Percentiles rank a stretch among this genome's conserved stretches.
Conservation (phyloP, 1,140 invertebrate genomes). For the Ceratina japonica region DNA sequence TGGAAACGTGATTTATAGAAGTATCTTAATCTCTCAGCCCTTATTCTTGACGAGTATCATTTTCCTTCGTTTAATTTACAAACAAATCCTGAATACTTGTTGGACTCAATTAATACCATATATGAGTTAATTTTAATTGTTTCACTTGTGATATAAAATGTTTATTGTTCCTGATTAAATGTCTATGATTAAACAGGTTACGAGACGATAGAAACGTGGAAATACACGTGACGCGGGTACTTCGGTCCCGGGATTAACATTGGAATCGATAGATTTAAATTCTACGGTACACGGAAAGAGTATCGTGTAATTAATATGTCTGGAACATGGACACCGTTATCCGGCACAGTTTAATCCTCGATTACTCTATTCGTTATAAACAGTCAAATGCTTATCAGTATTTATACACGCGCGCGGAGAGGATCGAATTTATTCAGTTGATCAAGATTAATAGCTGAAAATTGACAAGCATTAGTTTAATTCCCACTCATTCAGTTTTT, state of each 20-base stretch:
- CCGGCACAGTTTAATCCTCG: slow-evolving; percentile 45
- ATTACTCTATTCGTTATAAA: slow-evolving; percentile 49
- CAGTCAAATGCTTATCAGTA: slow-evolving; percentile 31
- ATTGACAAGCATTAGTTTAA: neutral
- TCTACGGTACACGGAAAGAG: slow-evolving; percentile 33
- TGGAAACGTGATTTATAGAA: neutral
- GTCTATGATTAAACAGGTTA: neutral
- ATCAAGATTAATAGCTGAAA: slow-evolving; percentile 35
- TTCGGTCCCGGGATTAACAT: slow-evolving; percentile 40
- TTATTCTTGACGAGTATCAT: neutral
- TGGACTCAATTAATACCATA: neutral
- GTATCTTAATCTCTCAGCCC: neutral
- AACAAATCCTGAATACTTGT: neutral
- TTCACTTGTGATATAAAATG: neutral
- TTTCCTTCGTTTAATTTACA: neutral
- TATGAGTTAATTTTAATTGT: neutral
- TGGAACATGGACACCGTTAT: slow-evolving; percentile 4
- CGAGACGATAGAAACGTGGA: slow-evolving; percentile 15
- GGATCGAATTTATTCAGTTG: slow-evolving; percentile 5
- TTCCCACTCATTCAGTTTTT: too few species aligned
- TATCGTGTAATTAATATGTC: slow-evolving; percentile 36
- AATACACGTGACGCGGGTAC: slow-evolving; percentile 12
- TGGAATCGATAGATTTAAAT: slow-evolving; percentile 49
- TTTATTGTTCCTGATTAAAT: slow-evolving; percentile 18
- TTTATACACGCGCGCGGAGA: neutral